Conservation (phyloP, 2,797 vertebrate species). For the Gephyroberyx darwinii region DNA sequence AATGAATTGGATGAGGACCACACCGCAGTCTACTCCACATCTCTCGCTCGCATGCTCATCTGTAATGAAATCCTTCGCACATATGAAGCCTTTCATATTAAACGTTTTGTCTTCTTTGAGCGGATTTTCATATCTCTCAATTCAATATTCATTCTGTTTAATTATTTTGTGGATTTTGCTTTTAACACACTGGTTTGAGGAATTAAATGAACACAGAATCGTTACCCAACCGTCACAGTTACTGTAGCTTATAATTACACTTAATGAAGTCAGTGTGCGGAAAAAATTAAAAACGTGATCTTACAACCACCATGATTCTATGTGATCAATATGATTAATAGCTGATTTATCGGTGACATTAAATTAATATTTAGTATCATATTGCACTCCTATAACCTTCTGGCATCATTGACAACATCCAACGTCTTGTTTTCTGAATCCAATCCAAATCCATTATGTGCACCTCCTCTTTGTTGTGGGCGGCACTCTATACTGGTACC, state of each 20-base stretch:
- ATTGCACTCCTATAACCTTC: slow-evolving; percentile 19
- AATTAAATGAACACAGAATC: background rate
- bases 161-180: background rate
- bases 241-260: no score
- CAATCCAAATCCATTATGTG: slow-evolving; percentile 31
- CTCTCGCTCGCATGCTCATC: slow-evolving; percentile 33
- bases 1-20: slow-evolving; percentile 53
- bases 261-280: background rate
- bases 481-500: slow-evolving; percentile 21
- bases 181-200: background rate
- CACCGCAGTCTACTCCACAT: slow-evolving; percentile 16
- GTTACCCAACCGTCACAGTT: no score
- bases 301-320: no score
- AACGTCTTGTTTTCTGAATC: slow-evolving; percentile 20
- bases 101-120: slow-evolving; percentile 19
- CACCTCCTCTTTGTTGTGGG: slow-evolving; percentile 17
- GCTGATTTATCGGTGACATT: slow-evolving; percentile 11
- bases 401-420: slow-evolving; percentile 24
- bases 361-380: slow-evolving; percentile 24
- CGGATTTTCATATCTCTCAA: background rate
- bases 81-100: slow-evolving; percentile 27
- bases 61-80: slow-evolving; percentile 44
- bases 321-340: slow-evolving; percentile 6
- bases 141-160: background rate
- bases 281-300: background rate